Base-by-base conservation (phyloP, 1,140 invertebrate genomes). In the Ips nitidus region DNA sequence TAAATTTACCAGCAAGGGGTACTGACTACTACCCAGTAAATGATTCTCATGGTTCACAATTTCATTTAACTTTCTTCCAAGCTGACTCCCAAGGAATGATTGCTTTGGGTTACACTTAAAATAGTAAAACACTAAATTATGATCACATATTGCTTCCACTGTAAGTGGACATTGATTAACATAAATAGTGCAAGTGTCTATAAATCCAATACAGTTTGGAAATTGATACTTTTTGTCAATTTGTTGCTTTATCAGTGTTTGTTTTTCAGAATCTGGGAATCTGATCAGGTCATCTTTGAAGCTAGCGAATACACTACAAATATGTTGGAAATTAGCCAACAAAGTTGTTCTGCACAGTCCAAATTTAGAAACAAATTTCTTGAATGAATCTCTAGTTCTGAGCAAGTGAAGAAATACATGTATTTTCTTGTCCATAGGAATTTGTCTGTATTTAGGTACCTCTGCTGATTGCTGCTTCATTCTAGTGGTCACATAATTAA, bases 201-300 rank as follows among this genome's bases (percentile, higher is more conserved):
- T 50, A 50, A 50, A 50, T 50, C 45, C 45, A 50, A 50, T 22
- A 50, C 45, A 50, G 22, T 50, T 50, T 50, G 45, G 45, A 3
- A 50, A 50, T 3, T 50, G 7, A 50, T 50, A 22, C 45, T 22
- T 50, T 2, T 50, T 50, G 22, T 50, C 7, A 22, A 50, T 22
- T 50, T 50, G 6, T 50, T 22, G 7, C 22, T 50, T 50, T 8
- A 50, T 50, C 7, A 50, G 6, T 50, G 7, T 50, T 50, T 50
- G 45, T 50, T 50, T 22, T 3, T 50, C 45, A 50, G 22, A 50
- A 22, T 50, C 22, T 2, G 45, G 45, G 6, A 6, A 50, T 22
- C 22, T 6, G 22, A 50, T 50, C 22, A 50, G 22, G 22, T 50
- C 45, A 6, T 50, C 45, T 50, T 3, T 50, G 22, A 50, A 22